A percentile compares a stretch with the other conserved stretches of the same genome.
These are phyloP conservation scores for Pinctada fucata DNA, from an alignment of 2,888 invertebrate genomes.

Conservation along the genomic window DNA sequence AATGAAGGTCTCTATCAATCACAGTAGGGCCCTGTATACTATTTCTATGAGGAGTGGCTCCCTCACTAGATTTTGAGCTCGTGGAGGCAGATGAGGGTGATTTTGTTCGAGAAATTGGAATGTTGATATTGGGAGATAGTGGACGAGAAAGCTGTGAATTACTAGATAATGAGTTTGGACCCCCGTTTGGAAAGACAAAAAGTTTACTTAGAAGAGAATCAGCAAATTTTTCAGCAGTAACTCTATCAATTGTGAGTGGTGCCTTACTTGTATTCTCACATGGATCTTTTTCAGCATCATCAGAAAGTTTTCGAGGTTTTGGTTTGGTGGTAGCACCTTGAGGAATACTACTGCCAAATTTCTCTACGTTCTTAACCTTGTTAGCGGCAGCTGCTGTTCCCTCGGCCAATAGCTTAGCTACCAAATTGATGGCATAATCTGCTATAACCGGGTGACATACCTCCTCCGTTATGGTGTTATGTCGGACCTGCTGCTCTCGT, in stretches of 20 bases:
- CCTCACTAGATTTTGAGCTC: not conserved
- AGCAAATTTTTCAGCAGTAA: slow-evolving; percentile 44
- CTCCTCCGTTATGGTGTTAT: slow-evolving; percentile 68
- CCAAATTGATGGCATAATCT: slow-evolving; percentile 65
- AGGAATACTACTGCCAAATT: slow-evolving; percentile 52
- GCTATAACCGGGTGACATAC: slow-evolving; percentile 55
- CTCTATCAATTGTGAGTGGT: slow-evolving; percentile 19
- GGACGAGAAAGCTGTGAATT: no score
- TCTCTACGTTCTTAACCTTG: slow-evolving; percentile 41
- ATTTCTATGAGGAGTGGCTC: not conserved
- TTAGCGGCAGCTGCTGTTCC: slow-evolving; percentile 60
- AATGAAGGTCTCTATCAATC: not conserved
- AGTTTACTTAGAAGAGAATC: slow-evolving; percentile 43
- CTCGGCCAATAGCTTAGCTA: slow-evolving; percentile 51
- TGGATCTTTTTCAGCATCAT: slow-evolving; percentile 13
- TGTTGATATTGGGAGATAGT: not conserved
- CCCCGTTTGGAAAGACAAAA: slow-evolving; percentile 10
- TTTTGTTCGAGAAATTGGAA: not conserved
- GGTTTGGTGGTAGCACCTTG: slow-evolving; percentile 48
- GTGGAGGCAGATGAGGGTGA: not conserved
- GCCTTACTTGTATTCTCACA: not conserved
- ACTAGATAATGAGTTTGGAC: not conserved
- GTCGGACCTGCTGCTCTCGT: slow-evolving; percentile 57
- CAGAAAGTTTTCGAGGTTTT: slow-evolving; percentile 36
- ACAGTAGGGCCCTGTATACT: not conserved